A percentile compares a stretch with the other conserved stretches of the same genome.
These are phyloP conservation scores for Triplophysa bombifrons DNA, from an alignment of 2,797 vertebrate genomes.

Conservation along the genomic window DNA sequence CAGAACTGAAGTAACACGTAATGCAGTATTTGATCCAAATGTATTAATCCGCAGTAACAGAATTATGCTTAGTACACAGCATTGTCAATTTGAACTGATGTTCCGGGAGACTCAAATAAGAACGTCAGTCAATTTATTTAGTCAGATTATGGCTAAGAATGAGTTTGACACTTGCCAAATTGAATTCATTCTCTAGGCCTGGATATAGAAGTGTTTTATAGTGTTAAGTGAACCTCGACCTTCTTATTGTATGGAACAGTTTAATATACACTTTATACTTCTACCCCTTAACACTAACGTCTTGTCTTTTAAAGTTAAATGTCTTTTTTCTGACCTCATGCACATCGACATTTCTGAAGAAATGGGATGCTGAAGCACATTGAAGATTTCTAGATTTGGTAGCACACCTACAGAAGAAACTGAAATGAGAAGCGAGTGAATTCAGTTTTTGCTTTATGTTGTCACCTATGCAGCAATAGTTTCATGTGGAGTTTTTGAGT, in stretches of 20 bases:
- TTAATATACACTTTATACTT: background rate
- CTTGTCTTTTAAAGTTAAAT: background rate
- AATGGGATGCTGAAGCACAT: background rate
- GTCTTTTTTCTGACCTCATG: background rate
- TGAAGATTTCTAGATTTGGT: constrained; percentile 23
- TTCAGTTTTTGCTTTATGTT: background rate
- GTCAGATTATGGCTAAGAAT: background rate
- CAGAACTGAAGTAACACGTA: constrained; percentile 3
- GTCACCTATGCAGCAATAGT: constrained; percentile 1
- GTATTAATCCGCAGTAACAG: background rate
- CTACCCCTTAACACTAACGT: constrained; percentile 5
- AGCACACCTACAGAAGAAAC: constrained; percentile 19
- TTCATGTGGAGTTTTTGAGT: background rate
- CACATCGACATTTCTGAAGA: constrained; percentile 6
- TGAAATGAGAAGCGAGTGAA: background rate
- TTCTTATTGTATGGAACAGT: background rate
- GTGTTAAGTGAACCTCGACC: background rate
- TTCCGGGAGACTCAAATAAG: background rate
- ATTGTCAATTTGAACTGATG: background rate
- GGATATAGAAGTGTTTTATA: background rate
- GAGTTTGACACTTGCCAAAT: background rate
- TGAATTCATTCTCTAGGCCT: background rate
- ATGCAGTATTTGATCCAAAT: constrained; percentile 24
- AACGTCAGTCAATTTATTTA: background rate
- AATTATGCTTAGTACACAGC: background rate